These are phyloP conservation scores for Setipinna tenuifilis DNA, from an alignment of 2,797 vertebrate genomes.

Conservation along the genomic window DNA sequence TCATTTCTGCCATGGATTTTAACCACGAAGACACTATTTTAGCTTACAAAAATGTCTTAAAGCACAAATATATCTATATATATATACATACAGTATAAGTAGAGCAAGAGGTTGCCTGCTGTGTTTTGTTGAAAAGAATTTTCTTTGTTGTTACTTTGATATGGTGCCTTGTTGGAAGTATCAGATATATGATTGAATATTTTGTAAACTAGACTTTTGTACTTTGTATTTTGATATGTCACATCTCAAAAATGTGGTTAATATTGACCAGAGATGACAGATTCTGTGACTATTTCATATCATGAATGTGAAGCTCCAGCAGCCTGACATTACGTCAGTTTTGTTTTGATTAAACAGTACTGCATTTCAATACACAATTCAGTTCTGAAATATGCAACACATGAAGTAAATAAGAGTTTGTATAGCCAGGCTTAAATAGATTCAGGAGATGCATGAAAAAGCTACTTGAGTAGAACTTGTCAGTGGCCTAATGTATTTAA, in stretches of 20 bases:
- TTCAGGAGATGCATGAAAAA: neutral
- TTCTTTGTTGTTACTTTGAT: slow-evolving; percentile 35
- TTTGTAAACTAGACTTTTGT: slow-evolving; percentile 37
- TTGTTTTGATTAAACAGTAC: neutral
- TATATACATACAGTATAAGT: neutral
- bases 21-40: slow-evolving; percentile 15
- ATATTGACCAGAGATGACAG: neutral
- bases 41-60: slow-evolving; percentile 40
- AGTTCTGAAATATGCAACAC: slow-evolving; percentile 38
- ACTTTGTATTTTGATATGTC: slow-evolving; percentile 39
- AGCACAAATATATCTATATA: slow-evolving; percentile 42
- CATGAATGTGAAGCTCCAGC: neutral
- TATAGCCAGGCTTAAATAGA: neutral
- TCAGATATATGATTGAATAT: slow-evolving; percentile 30
- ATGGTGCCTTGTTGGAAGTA: slow-evolving; percentile 47
- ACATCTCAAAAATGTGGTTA: neutral
- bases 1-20: neutral
- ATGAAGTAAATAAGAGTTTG: slow-evolving; percentile 8
- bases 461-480: neutral
- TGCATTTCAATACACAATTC: slow-evolving; percentile 11
- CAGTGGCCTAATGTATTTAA: neutral
- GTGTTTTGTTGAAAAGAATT: slow-evolving; percentile 34
- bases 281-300: neutral
- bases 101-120: slow-evolving; percentile 31
- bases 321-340: neutral